Percentiles rank a stretch among this genome's conserved stretches.
phyloP scores from a whole-genome alignment of 2,888 invertebrate species.

The Hetaerina titia region DNA sequence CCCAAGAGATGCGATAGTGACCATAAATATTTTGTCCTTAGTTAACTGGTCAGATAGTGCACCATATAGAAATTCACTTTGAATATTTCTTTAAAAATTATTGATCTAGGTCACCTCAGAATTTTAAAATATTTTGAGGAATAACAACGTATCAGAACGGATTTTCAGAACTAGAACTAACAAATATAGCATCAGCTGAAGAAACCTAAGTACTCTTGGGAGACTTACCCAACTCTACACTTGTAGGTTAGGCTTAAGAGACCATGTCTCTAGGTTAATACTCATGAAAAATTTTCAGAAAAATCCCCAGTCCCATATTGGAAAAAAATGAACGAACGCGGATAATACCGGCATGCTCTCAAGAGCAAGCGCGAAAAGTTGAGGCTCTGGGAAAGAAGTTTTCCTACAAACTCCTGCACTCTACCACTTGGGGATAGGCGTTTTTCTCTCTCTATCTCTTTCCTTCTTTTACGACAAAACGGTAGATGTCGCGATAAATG shows the following conservation, averaged over 20 bases:
- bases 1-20: too few species aligned
- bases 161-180: too few species aligned
- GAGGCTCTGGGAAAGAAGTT: background rate
- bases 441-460: background rate
- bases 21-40: too few species aligned
- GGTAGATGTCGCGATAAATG: constrained; percentile 2
- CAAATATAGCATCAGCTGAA: background rate
- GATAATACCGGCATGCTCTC: constrained; percentile 12
- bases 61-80: too few species aligned
- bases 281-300: background rate
- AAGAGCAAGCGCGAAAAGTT: background rate
- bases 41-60: too few species aligned
- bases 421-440: background rate
- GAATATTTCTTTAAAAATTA: too few species aligned
- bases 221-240: background rate
- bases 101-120: too few species aligned
- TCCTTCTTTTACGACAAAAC: background rate
- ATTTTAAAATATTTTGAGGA: too few species aligned
- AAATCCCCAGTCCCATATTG: background rate
- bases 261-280: background rate
- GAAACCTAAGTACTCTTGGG: background rate
- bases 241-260: background rate
- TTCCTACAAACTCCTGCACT: background rate
- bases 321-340: background rate
- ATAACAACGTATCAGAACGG: too few species aligned